Conservation (phyloP, 1,140 invertebrate species). For the Semibalanus balanoides region DNA sequence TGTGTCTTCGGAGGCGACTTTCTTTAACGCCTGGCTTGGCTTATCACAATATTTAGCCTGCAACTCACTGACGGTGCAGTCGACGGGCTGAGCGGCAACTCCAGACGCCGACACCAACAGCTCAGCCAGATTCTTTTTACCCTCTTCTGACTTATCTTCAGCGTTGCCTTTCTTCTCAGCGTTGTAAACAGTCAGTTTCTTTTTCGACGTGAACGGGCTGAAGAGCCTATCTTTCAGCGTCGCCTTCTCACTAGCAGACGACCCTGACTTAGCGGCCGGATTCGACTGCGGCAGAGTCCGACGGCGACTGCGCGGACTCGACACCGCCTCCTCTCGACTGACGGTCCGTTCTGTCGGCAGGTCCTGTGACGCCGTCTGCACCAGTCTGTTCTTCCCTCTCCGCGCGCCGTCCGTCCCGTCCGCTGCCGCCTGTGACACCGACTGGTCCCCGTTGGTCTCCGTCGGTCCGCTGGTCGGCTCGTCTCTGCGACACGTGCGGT, state of each 20-base stretch:
- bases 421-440: not conserved
- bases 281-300: not conserved
- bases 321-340: not conserved
- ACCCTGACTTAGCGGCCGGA: not conserved
- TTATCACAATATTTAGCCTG: no score
- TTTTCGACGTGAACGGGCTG: not conserved
- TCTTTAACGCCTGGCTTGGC: no score
- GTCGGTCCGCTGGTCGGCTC: no score
- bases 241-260: not conserved
- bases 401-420: no score
- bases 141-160: not conserved
- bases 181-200: not conserved
- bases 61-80: no score
- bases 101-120: not conserved
- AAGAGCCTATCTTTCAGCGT: not conserved
- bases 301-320: not conserved
- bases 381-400: no score
- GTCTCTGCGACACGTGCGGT: not conserved
- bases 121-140: not conserved
- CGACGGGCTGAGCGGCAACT: no score
- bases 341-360: not conserved
- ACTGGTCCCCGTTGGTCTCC: not conserved
- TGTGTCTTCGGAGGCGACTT: not conserved
- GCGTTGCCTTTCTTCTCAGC: not conserved
- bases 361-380: not conserved